These are phyloP conservation scores for Pycnonotus jocosus DNA, from an alignment of 2,113 vertebrate genomes.

Conservation along the genomic window DNA sequence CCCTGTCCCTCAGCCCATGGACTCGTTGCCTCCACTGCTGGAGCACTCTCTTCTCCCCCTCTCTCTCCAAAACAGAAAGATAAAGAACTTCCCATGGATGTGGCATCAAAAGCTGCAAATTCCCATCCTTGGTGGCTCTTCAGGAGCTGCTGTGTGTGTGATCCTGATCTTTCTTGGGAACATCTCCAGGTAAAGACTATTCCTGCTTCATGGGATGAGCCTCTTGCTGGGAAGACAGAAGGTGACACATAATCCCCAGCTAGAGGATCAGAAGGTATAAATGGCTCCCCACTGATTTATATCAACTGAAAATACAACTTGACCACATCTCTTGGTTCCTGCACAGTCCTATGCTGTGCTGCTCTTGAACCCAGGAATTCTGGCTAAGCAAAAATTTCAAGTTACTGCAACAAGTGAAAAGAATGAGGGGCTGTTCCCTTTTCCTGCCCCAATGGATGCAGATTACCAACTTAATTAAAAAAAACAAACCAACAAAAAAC, in stretches of 20 bases:
- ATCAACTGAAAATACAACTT: background rate
- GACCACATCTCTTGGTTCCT: background rate
- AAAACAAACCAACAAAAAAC: background rate
- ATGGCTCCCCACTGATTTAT: background rate
- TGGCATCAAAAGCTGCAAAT: background rate
- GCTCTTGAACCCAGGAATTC: conserved; percentile 57
- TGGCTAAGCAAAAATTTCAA: conserved; percentile 69
- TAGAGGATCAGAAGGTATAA: background rate
- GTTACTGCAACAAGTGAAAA: conserved; percentile 58
- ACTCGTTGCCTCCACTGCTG: fast-evolving
- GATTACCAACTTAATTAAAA: too few relatives aligned
- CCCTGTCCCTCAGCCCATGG: background rate
- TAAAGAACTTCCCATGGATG: background rate
- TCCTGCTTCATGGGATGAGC: background rate
- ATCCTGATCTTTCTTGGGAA: background rate
- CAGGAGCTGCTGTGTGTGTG: background rate
- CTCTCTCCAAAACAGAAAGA: background rate
- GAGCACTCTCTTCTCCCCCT: background rate
- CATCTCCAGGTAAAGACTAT: background rate
- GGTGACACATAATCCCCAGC: background rate
- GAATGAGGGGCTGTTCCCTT: conserved; percentile 44
- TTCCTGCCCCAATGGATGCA: background rate
- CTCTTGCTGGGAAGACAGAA: background rate
- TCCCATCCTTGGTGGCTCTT: background rate
- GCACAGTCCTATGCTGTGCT: conserved; percentile 3